Percentiles rank a stretch among this genome's conserved stretches.
Conservation (phyloP, 2,888 invertebrate genomes). For the Eurytoma californica region DNA sequence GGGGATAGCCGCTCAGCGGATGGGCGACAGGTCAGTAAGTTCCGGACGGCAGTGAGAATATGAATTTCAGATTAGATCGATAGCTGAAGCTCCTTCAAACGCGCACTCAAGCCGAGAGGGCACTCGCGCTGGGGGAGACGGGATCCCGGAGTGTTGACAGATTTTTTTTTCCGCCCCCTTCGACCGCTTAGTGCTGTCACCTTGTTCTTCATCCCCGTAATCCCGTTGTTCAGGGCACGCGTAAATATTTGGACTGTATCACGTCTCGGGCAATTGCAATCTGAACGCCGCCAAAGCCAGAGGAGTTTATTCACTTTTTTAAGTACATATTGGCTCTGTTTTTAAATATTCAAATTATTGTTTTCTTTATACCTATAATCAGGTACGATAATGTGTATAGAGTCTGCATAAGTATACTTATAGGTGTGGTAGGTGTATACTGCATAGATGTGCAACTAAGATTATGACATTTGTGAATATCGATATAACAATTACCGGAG, state of each 20-base stretch:
- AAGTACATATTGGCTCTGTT: too few relatives aligned
- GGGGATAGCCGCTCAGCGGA: neutral
- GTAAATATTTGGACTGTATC: too few relatives aligned
- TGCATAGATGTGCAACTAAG: too few relatives aligned
- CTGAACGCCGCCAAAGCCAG: neutral
- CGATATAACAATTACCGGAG: too few relatives aligned
- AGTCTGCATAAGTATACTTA: too few relatives aligned
- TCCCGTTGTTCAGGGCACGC: neutral
- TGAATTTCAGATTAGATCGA: slow-evolving; percentile 54
- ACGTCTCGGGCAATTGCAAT: too few relatives aligned
- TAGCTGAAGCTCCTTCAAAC: slow-evolving; percentile 37
- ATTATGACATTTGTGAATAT: too few relatives aligned
- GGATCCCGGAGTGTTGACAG: neutral
- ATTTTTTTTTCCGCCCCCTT: neutral
- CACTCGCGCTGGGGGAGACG: neutral
- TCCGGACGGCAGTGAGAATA: slow-evolving; percentile 2
- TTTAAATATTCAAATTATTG: too few relatives aligned
- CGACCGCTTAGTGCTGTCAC: slow-evolving; percentile 7
- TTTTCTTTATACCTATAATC: too few relatives aligned
- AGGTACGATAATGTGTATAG: too few relatives aligned
- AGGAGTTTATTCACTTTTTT: too few relatives aligned
- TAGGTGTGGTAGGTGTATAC: too few relatives aligned
- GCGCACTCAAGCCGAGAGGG: neutral
- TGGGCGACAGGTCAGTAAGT: slow-evolving; percentile 17
- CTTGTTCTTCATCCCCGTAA: slow-evolving; percentile 1